Evolutionary conservation across 2,113 vertebrate species (phyloP).

Genomic region (human): DNA sequence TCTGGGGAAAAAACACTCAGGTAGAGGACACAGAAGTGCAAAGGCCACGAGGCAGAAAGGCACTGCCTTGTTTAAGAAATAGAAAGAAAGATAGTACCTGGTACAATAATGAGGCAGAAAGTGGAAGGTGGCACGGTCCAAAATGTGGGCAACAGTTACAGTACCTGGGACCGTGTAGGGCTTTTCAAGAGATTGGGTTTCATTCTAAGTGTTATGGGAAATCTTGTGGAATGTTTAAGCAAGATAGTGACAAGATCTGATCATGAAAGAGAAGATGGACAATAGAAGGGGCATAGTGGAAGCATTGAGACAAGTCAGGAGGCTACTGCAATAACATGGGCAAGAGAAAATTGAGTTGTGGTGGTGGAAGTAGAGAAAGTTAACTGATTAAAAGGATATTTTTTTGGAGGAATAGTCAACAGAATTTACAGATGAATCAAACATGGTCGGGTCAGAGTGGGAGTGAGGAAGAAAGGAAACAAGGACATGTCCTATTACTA

Average conservation of each 20-base stretch:
- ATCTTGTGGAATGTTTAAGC: background rate
- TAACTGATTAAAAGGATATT: too few species aligned
- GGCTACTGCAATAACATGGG: too few species aligned
- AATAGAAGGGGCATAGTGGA: too few species aligned
- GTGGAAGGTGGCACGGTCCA: background rate
- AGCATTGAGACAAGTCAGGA: accelerated
- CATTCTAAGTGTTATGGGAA: background rate
- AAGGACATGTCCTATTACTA: background rate
- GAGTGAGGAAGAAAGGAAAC: background rate
- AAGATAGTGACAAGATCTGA: background rate
- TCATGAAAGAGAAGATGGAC: background rate
- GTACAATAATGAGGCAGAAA: background rate
- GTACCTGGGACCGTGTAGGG: background rate
- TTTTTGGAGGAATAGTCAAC: background rate
- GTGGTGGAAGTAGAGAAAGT: background rate
- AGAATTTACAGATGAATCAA: background rate
- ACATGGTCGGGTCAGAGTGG: background rate
- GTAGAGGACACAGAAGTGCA: background rate
- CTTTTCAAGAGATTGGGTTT: background rate
- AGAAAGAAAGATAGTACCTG: background rate
- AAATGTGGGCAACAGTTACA: accelerated
- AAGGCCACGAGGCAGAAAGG: background rate
- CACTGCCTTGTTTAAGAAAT: background rate
- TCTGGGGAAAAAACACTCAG: background rate
- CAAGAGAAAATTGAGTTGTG: background rate